phyloP scores from a whole-genome alignment of 2,797 vertebrate genomes.

The Erethizon dorsatum region DNA sequence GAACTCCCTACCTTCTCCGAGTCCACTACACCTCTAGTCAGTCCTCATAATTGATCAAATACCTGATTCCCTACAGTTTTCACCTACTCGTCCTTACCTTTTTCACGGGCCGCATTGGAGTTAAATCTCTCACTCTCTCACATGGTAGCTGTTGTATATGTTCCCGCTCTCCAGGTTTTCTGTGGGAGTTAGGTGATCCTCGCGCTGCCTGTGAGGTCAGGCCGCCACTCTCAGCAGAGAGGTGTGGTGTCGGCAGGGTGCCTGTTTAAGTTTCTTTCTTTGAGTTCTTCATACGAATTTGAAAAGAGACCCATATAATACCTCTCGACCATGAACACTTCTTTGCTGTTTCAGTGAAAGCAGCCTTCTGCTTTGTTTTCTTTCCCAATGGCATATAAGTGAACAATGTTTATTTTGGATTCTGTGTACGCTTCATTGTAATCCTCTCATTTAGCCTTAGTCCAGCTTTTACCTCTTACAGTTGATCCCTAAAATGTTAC shows the following conservation, averaged over 20 bases:
- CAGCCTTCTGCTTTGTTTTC: background rate
- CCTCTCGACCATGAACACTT: background rate
- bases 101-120: background rate
- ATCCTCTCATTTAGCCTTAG: background rate
- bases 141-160: background rate
- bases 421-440: background rate
- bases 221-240: background rate
- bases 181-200: background rate
- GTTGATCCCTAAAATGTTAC: background rate
- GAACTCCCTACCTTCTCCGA: background rate
- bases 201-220: background rate
- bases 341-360: background rate
- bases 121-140: background rate
- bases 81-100: background rate
- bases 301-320: background rate
- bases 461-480: background rate
- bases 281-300: background rate
- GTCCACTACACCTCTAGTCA: background rate
- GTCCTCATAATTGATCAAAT: conserved; percentile 39
- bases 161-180: background rate
- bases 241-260: background rate
- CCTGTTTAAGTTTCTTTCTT: background rate
- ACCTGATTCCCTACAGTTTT: conserved; percentile 1
- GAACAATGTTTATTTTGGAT: background rate
- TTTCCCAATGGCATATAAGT: background rate